phyloP scores from a whole-genome alignment of 1,140 invertebrate species.

The Drosophila ambigua region DNA sequence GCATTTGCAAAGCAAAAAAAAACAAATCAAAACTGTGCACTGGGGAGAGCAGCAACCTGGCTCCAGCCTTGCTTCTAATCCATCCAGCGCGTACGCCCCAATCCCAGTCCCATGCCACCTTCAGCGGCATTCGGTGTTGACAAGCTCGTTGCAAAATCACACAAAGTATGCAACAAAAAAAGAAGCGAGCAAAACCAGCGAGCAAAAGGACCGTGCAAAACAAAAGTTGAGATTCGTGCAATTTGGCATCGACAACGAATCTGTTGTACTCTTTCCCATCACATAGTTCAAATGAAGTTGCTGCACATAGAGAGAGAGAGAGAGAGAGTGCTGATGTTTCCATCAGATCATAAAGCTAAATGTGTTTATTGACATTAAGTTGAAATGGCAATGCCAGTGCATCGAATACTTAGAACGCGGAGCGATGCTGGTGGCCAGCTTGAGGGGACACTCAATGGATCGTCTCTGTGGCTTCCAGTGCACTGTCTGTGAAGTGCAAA shows the following conservation, averaged over 20 bases:
- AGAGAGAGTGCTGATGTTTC: too few relatives aligned
- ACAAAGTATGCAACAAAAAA: conserved; percentile 54
- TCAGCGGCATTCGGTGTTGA: conserved; percentile 27
- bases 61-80: not conserved
- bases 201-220: conserved; percentile 16
- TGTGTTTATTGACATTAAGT: too few relatives aligned
- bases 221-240: not conserved
- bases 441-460: too few relatives aligned
- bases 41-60: not conserved
- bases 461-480: too few relatives aligned
- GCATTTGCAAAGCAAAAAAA: conserved; percentile 23
- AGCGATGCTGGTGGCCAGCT: too few relatives aligned
- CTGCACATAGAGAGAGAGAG: too few relatives aligned
- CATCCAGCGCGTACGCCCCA: not conserved
- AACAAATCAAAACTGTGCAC: not conserved
- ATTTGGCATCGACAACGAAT: not conserved
- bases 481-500: too few relatives aligned
- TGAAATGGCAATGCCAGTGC: too few relatives aligned
- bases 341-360: too few relatives aligned
- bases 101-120: not conserved
- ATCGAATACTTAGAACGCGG: too few relatives aligned
- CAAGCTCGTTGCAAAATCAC: conserved; percentile 53
- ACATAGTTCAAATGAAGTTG: too few relatives aligned
- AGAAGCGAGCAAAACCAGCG: conserved; percentile 3
- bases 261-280: conserved; percentile 5